These are phyloP conservation scores for Acanthisitta chloris DNA, from an alignment of 2,113 vertebrate species.

Conservation along the genomic window DNA sequence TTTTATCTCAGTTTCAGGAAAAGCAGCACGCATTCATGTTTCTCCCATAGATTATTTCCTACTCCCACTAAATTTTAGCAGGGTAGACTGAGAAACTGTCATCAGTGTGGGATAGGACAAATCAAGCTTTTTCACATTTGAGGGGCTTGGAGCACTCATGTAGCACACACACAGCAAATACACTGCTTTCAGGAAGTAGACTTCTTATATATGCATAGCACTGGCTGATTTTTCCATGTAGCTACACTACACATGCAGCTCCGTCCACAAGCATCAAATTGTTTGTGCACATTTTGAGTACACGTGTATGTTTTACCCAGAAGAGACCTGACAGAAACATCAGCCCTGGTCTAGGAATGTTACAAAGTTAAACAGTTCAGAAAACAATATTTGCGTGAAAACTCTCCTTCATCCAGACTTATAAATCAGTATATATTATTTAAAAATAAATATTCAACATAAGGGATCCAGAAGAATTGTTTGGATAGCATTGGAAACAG, in stretches of 20 bases:
- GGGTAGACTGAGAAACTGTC: neutral
- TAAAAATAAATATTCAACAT: neutral
- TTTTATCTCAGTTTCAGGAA: neutral
- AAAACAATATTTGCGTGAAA: neutral
- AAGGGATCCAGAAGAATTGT: neutral
- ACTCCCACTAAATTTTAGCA: neutral
- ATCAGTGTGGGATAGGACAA: neutral
- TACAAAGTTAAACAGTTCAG: neutral
- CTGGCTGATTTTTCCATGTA: neutral
- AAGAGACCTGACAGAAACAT: neutral
- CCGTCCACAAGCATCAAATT: neutral
- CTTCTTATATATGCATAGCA: neutral
- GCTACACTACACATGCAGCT: neutral
- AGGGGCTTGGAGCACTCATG: neutral
- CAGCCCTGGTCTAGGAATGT: neutral
- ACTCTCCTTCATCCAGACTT: neutral
- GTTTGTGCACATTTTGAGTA: neutral
- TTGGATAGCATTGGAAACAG: neutral
- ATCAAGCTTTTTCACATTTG: neutral
- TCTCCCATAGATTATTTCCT: neutral
- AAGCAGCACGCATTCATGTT: neutral
- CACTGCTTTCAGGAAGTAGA: neutral
- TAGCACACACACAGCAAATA: neutral
- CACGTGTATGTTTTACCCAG: accelerated
- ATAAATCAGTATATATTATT: neutral